These are phyloP conservation scores for Stictocephala bisonia DNA, from an alignment of 2,888 invertebrate genomes.

Conservation along the genomic window DNA sequence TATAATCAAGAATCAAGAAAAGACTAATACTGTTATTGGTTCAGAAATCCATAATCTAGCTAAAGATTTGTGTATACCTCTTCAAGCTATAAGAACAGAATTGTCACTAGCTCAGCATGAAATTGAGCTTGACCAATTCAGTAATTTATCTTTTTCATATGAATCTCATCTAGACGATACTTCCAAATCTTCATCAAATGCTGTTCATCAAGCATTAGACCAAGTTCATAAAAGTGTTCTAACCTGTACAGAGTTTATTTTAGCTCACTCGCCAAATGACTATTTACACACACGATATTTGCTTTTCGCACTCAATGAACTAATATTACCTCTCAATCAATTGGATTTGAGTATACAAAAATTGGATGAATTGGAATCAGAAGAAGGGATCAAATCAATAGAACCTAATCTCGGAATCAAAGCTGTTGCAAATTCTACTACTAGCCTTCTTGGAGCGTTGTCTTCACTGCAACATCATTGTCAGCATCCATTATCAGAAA, in stretches of 20 bases:
- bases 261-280: constrained; percentile 56
- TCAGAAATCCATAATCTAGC: constrained; percentile 50
- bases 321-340: constrained; percentile 59
- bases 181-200: not conserved
- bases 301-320: constrained; percentile 62
- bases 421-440: constrained; percentile 54
- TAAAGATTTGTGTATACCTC: constrained; percentile 56
- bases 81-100: constrained; percentile 57
- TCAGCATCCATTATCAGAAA: too few species aligned
- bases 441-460: constrained; percentile 34
- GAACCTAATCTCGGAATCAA: constrained; percentile 55
- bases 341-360: constrained; percentile 54
- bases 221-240: constrained; percentile 62
- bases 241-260: constrained; percentile 62
- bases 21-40: constrained; percentile 45
- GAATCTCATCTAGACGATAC: not conserved
- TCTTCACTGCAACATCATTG: constrained; percentile 3
- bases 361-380: constrained; percentile 54
- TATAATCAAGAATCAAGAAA: constrained; percentile 46
- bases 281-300: constrained; percentile 54
- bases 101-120: constrained; percentile 57
- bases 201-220: constrained; percentile 58
- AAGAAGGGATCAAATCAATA: constrained; percentile 46
- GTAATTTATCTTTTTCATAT: constrained; percentile 20
- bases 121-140: constrained; percentile 56